phyloP scores from a whole-genome alignment of 2,888 invertebrate species.

The Diarsia brunnea region DNA sequence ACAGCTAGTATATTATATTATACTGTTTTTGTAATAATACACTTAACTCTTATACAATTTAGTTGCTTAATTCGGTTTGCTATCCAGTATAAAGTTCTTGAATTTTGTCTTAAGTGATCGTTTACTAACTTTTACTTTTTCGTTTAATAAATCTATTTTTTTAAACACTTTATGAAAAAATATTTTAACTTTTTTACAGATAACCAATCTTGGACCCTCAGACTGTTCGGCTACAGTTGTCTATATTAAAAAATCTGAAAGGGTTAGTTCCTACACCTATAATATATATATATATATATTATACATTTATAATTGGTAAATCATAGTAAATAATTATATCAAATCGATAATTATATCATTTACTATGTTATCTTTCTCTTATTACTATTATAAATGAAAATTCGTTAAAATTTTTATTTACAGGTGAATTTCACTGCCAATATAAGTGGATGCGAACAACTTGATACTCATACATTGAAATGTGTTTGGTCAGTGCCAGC shows the following conservation, averaged over 20 bases:
- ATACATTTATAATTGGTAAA: not conserved
- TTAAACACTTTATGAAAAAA: not conserved
- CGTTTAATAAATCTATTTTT: too few relatives aligned
- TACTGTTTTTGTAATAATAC: too few relatives aligned
- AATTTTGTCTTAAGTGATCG: too few relatives aligned
- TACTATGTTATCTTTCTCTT: not conserved
- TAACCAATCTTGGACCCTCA: slow-evolving; percentile 85
- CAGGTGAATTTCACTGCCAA: slow-evolving; percentile 75
- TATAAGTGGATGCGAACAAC: slow-evolving; percentile 73
- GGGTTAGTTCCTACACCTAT: slow-evolving; percentile 70
- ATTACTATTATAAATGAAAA: not conserved
- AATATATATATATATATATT: too few relatives aligned
- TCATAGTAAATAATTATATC: too few relatives aligned
- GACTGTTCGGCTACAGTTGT: slow-evolving; percentile 77
- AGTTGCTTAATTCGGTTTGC: too few relatives aligned
- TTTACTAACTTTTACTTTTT: too few relatives aligned
- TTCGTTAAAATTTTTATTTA: not conserved
- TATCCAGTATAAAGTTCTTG: too few relatives aligned
- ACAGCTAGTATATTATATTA: too few relatives aligned
- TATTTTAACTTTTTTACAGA: slow-evolving; percentile 68
- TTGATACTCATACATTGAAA: slow-evolving; percentile 40
- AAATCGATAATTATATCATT: too few relatives aligned
- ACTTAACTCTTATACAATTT: too few relatives aligned
- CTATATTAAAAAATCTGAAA: slow-evolving; percentile 71
- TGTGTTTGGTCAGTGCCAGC: slow-evolving; percentile 79